A percentile compares a stretch with the other conserved stretches of the same genome.
Conservation (phyloP, 1,140 invertebrate species). For the Proales similis region DNA sequence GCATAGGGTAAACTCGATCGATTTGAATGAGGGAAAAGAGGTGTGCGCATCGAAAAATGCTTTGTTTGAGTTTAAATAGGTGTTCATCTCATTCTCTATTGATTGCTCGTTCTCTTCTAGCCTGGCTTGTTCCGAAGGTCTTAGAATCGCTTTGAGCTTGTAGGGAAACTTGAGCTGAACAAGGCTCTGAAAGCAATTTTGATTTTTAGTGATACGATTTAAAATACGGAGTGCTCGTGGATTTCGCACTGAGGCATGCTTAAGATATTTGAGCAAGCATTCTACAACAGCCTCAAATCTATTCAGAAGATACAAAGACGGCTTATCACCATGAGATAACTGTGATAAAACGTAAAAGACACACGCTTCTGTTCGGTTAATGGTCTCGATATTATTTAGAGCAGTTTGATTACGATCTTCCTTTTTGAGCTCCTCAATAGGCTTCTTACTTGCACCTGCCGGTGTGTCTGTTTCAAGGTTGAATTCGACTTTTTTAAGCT, state of each 20-base stretch:
- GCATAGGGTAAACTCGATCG: conserved; percentile 23
- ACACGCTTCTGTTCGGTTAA: conserved; percentile 28
- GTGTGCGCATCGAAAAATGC: conserved; percentile 34
- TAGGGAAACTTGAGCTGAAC: conserved; percentile 12
- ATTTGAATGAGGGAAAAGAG: conserved; percentile 34
- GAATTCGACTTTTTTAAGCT: too few relatives aligned
- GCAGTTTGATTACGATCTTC: conserved; percentile 7
- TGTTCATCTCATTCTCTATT: conserved; percentile 36
- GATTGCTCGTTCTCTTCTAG: neutral
- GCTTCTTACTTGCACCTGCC: too few relatives aligned
- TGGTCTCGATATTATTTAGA: conserved; percentile 27
- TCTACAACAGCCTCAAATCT: conserved; percentile 21
- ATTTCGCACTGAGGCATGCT: conserved; percentile 21
- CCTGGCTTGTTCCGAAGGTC: conserved; percentile 1
- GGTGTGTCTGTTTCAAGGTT: too few relatives aligned
- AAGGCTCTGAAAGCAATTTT: conserved; percentile 28
- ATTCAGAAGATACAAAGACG: conserved; percentile 1
- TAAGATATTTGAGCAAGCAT: conserved; percentile 13
- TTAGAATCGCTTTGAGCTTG: conserved; percentile 24
- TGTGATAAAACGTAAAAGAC: conserved; percentile 35
- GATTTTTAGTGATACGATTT: conserved; percentile 32
- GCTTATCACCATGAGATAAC: conserved; percentile 35
- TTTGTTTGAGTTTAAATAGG: conserved; percentile 35
- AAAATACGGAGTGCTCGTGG: conserved; percentile 26
- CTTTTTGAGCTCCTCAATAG: too few relatives aligned